phyloP scores from a whole-genome alignment of 2,113 vertebrate genomes.

The Lamprologus callipterus region DNA sequence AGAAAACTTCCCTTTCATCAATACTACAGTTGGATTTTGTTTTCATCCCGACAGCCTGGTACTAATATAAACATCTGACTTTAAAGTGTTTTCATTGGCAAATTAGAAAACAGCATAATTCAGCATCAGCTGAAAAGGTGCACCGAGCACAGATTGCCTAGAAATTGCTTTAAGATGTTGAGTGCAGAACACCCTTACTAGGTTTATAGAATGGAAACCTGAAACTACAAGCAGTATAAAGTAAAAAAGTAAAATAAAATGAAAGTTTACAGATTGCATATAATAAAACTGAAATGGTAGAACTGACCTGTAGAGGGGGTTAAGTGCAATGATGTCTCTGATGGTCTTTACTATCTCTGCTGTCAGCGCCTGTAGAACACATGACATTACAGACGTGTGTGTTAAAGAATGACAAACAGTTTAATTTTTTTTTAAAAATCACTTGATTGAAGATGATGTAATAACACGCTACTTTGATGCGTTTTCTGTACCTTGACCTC shows the following conservation, averaged over 20 bases:
- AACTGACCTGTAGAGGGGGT: constrained; percentile 90
- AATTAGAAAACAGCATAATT: not conserved
- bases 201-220: not conserved
- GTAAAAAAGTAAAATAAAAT: not conserved
- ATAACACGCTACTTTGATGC: accelerated
- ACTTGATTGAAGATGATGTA: not conserved
- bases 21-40: not conserved
- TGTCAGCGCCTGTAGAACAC: constrained; percentile 80
- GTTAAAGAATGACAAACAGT: not conserved
- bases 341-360: constrained; percentile 99
- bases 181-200: not conserved
- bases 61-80: not conserved
- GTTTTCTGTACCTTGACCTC: constrained; percentile 83
- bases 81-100: not conserved
- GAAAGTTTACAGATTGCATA: not conserved
- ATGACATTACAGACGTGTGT: not conserved
- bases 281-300: not conserved
- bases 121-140: not conserved
- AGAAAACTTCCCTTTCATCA: not conserved
- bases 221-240: not conserved
- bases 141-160: not conserved
- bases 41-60: not conserved
- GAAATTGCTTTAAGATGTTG: not conserved
- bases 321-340: constrained; percentile 95
- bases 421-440: not conserved